Conservation (phyloP, 1,140 invertebrate genomes). For the Drosophila rufa region DNA sequence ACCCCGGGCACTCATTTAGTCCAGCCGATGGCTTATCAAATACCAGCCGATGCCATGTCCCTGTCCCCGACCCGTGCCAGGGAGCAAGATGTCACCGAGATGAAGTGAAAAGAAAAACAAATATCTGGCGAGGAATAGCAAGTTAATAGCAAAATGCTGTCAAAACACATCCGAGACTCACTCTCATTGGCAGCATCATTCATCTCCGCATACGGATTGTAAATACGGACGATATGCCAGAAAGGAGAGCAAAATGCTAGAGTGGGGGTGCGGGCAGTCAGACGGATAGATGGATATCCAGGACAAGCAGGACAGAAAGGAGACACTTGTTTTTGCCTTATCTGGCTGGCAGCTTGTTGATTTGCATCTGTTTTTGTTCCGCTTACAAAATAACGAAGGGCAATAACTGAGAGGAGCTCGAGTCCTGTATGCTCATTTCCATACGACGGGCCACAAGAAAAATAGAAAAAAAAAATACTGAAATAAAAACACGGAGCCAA, state of each 20-base stretch:
- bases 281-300: constrained; percentile 30
- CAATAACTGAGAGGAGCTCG: constrained; percentile 32
- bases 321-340: constrained; percentile 61
- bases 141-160: constrained; percentile 71
- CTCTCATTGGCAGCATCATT: constrained; percentile 67
- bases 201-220: constrained; percentile 64
- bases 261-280: neutral
- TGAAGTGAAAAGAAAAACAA: constrained; percentile 49
- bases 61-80: neutral
- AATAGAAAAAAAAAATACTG: neutral
- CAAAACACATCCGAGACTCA: constrained; percentile 54
- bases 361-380: constrained; percentile 69
- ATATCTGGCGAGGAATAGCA: constrained; percentile 46
- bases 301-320: constrained; percentile 41
- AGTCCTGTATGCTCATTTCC: constrained; percentile 57
- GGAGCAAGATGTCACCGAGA: constrained; percentile 19
- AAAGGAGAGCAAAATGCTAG: neutral
- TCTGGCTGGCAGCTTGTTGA: constrained; percentile 68
- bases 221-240: constrained; percentile 44
- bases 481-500: no score
- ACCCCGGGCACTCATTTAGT: constrained; percentile 36
- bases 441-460: constrained; percentile 23
- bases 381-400: constrained; percentile 46
- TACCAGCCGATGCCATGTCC: neutral
- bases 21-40: constrained; percentile 45